Base-by-base conservation (phyloP, 2,888 invertebrate genomes). In the Copidosoma aretas region DNA sequence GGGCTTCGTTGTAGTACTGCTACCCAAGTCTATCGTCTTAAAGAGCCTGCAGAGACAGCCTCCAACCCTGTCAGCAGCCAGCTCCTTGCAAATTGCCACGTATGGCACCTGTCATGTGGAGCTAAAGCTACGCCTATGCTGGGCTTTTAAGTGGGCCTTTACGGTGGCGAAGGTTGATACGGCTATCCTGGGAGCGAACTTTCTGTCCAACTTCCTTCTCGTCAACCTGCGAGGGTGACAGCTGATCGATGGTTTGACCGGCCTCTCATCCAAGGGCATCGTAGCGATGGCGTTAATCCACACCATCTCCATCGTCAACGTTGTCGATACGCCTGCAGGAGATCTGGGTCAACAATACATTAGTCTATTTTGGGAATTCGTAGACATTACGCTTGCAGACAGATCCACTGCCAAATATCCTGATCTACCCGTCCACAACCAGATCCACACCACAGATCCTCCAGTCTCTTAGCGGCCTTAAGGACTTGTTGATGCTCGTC, bases 321-420 rank as follows among this genome's bases (percentile, higher is more conserved):
- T 70, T 12, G 58, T 14, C 17, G 12, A 12, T 3, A 46, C 15
- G 43, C 43, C 12, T 46, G 1, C 70, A 1, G 71, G 70, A 10
- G 71, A 74, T 0, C 46, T 62, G 12, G 75, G 73, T 12, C 60
- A 57, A 4, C 70, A 72, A 41, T 41, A 75, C 41, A 12, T 15
- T 0, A 15, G n/a, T n/a, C n/a, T n/a, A n/a, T n/a, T n/a, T n/a
- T n/a, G 39, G 12, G 8, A 15, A 1, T 12, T 53, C 17, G 17
- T 41, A 22, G 57, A 57, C 4, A 12, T 68, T 1, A 32, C 46
- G 1, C 53, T 8, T 4, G 41, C 54, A 3, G 49, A 41, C 3
- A 12, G 22, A 0, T 53, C 21, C 22, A 25, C 32, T 10, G 15
- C 22, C 3, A n/a, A n/a, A n/a, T n/a, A n/a, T n/a, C n/a, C n/a